Percentiles rank a stretch among this genome's conserved stretches.
These are phyloP conservation scores for Scolopax mira DNA, from an alignment of 2,113 vertebrate species.

Conservation along the genomic window DNA sequence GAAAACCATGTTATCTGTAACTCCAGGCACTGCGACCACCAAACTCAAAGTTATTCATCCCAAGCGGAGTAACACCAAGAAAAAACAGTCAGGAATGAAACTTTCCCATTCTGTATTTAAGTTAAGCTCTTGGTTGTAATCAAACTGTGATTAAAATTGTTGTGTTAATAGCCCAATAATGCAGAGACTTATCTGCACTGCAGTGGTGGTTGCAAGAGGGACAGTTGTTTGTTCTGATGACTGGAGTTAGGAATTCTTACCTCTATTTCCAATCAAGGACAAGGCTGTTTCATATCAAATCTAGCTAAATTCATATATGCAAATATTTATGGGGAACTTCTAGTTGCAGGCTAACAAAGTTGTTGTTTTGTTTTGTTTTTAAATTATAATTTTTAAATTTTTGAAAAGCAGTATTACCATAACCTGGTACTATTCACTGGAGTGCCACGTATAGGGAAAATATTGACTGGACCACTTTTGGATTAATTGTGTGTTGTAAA, in stretches of 20 bases:
- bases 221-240: background rate
- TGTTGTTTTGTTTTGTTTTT: no score
- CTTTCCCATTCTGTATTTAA: background rate
- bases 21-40: background rate
- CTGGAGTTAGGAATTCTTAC: background rate
- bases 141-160: background rate
- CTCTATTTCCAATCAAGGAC: background rate
- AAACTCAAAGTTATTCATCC: background rate
- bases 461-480: constrained; percentile 6
- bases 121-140: background rate
- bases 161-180: background rate
- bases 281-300: background rate
- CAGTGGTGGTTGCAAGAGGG: background rate
- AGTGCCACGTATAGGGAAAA: constrained; percentile 3
- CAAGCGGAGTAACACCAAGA: background rate
- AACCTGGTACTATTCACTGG: background rate
- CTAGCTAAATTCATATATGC: background rate
- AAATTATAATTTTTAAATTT: background rate
- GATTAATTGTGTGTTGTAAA: constrained; percentile 11
- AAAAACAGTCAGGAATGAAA: background rate
- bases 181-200: background rate
- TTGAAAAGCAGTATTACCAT: constrained; percentile 14
- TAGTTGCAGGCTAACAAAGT: background rate
- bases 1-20: background rate
- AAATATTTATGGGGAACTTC: background rate